Conservation (phyloP, 2,113 vertebrate species). For the Xyliphius kryptos region DNA sequence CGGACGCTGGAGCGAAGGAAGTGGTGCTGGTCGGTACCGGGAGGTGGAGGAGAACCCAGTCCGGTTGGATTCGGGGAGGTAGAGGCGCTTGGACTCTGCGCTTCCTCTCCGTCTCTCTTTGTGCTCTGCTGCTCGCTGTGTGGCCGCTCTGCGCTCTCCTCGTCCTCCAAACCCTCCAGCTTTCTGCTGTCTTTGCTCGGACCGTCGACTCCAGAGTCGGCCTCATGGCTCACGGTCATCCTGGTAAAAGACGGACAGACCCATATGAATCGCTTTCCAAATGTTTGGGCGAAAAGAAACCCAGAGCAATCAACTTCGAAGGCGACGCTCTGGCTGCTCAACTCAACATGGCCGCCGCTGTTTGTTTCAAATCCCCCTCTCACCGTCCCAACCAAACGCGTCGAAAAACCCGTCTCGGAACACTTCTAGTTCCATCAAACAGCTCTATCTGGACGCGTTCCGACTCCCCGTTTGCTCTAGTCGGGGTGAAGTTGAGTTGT, state of each 20-base stretch:
- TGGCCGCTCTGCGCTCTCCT: constrained; percentile 82
- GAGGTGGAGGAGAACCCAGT: constrained; percentile 58
- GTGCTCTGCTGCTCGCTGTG: constrained; percentile 77
- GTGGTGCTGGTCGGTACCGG: constrained; percentile 95
- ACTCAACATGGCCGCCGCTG: constrained; percentile 99
- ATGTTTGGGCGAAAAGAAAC: constrained; percentile 38
- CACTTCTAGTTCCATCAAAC: constrained; percentile 34
- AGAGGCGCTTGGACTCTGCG: constrained; percentile 65
- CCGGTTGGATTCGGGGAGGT: constrained; percentile 55
- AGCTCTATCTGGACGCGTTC: constrained; percentile 14
- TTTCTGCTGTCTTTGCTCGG: constrained; percentile 82
- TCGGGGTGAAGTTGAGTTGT: constrained; percentile 28
- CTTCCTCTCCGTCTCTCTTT: constrained; percentile 79
- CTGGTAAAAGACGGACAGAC: constrained; percentile 63
- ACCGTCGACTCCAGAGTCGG: constrained; percentile 79
- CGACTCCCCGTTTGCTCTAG: constrained; percentile 1
- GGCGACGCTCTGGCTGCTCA: constrained; percentile 63
- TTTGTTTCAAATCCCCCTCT: constrained; percentile 96
- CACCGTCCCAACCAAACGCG: constrained; percentile 85
- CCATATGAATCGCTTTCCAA: constrained; percentile 26
- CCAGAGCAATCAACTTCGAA: constrained; percentile 64
- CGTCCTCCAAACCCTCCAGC: constrained; percentile 73
- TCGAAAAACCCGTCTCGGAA: constrained; percentile 54
- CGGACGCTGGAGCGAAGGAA: constrained; percentile 96
- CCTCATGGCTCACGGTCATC: constrained; percentile 94